Conservation (phyloP, 2,888 invertebrate species). For the Fissipunctia ypsillon region DNA sequence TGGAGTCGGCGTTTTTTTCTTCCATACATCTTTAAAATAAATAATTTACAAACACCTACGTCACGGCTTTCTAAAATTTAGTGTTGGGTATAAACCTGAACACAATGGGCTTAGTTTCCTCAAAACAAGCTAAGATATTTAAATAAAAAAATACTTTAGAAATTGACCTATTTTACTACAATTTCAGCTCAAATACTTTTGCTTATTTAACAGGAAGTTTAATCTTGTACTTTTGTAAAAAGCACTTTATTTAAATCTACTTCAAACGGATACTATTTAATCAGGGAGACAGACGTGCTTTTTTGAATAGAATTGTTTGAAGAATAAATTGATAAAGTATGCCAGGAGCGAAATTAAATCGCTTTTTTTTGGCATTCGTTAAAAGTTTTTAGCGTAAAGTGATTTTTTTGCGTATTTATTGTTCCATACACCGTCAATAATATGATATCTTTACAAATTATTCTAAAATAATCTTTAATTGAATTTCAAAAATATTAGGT, state of each 20-base stretch:
- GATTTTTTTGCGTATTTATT: neutral
- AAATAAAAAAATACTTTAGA: neutral
- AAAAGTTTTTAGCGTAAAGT: neutral
- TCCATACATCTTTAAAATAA: too few species aligned
- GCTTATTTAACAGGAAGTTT: slow-evolving; percentile 24
- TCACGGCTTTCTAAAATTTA: neutral
- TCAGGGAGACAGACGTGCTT: slow-evolving; percentile 13
- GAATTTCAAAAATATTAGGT: neutral
- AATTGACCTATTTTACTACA: neutral
- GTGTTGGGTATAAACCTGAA: neutral
- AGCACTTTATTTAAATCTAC: slow-evolving; percentile 34
- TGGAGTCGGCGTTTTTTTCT: too few species aligned
- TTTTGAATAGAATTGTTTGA: neutral
- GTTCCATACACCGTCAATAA: neutral
- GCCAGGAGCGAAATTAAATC: neutral
- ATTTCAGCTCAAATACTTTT: slow-evolving; percentile 1
- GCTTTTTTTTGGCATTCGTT: neutral
- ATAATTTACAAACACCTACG: neutral
- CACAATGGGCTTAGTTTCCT: neutral
- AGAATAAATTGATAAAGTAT: slow-evolving; percentile 24
- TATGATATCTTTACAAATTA: neutral
- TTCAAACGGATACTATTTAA: slow-evolving; percentile 25
- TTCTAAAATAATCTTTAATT: neutral
- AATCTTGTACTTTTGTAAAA: slow-evolving; percentile 19
- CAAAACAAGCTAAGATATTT: neutral